Conservation (phyloP, 2,113 vertebrate species). For the Piaya cayana region DNA sequence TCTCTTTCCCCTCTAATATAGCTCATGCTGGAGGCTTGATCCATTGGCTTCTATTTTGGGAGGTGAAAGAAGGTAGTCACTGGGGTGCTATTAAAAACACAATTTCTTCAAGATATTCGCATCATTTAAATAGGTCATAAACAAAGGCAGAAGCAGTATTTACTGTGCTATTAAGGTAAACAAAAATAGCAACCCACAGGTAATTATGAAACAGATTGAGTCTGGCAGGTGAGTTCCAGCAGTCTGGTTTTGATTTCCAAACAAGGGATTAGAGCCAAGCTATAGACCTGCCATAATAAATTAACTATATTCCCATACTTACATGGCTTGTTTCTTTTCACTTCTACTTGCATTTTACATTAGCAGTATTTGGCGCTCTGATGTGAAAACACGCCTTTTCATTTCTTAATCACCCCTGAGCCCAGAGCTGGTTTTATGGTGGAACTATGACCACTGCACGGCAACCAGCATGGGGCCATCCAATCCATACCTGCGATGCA, state of each 20-base stretch:
- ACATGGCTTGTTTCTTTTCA: conserved; percentile 48
- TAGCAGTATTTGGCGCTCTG: conserved; percentile 35
- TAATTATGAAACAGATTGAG: conserved; percentile 57
- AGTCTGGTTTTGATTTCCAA: conserved; percentile 51
- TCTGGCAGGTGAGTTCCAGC: conserved; percentile 29
- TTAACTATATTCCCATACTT: conserved; percentile 37
- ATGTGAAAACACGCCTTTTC: background rate
- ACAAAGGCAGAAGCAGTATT: conserved; percentile 51
- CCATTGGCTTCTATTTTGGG: conserved; percentile 51
- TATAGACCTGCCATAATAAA: conserved; percentile 58
- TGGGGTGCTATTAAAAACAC: conserved; percentile 3
- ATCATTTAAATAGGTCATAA: conserved; percentile 42
- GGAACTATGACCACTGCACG: background rate
- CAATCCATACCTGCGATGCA: background rate
- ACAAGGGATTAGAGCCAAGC: conserved; percentile 22
- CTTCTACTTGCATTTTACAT: conserved; percentile 69
- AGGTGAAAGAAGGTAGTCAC: conserved; percentile 44
- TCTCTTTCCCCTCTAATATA: conserved; percentile 26
- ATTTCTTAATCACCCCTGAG: background rate
- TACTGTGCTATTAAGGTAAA: conserved; percentile 64
- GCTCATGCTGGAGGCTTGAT: conserved; percentile 26
- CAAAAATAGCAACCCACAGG: conserved; percentile 64
- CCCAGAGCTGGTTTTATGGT: background rate
- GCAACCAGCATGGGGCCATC: background rate
- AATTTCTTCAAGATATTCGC: conserved; percentile 37